Conservation (phyloP, 1,140 invertebrate genomes). For the Ceratina japonica region DNA sequence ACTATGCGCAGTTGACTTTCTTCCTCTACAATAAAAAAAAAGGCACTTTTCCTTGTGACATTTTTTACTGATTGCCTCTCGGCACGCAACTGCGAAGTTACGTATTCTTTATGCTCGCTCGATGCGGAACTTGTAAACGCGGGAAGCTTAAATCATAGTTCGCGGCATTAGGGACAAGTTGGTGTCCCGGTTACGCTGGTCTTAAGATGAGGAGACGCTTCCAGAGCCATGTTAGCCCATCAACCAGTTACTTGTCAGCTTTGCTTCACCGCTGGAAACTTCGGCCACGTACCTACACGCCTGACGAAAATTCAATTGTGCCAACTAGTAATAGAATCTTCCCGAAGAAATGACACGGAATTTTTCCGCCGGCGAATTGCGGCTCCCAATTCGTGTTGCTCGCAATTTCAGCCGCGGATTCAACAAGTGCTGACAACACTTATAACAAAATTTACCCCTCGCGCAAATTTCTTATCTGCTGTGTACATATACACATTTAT, state of each 20-base stretch:
- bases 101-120: too few relatives aligned
- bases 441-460: slow-evolving; percentile 1
- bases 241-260: slow-evolving; percentile 52
- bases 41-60: too few relatives aligned
- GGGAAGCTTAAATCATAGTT: slow-evolving; percentile 34
- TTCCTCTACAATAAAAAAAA: too few relatives aligned
- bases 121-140: not conserved
- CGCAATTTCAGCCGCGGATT: not conserved
- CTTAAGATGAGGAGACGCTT: slow-evolving; percentile 33
- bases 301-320: slow-evolving; percentile 11
- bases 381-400: not conserved
- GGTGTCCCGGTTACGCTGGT: not conserved
- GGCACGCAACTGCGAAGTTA: too few relatives aligned
- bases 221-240: slow-evolving; percentile 45
- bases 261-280: slow-evolving; percentile 11
- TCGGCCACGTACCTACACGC: slow-evolving; percentile 4
- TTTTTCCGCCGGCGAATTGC: not conserved
- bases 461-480: not conserved
- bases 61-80: too few relatives aligned
- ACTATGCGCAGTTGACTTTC: not conserved
- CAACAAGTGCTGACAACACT: slow-evolving; percentile 1
- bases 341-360: not conserved
- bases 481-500: not conserved
- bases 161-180: slow-evolving; percentile 43
- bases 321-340: slow-evolving; percentile 3